Percentiles rank a stretch among this genome's conserved stretches.
These are phyloP conservation scores for Prietella phreatophila DNA, from an alignment of 2,113 vertebrate genomes.

Conservation along the genomic window DNA sequence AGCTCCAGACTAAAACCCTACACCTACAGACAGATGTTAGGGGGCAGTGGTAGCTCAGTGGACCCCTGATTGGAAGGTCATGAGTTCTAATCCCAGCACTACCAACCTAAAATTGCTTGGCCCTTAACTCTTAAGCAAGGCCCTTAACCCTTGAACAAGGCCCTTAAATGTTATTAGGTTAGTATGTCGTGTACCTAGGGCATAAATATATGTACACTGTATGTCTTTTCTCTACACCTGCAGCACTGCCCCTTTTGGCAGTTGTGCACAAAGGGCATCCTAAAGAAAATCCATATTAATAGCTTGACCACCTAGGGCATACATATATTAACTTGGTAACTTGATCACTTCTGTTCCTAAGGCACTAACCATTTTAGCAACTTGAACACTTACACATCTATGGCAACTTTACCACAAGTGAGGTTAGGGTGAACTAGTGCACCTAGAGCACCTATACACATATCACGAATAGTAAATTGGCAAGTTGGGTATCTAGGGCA, in stretches of 20 bases:
- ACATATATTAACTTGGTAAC: no score
- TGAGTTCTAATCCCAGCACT: no score
- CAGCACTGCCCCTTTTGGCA: no score
- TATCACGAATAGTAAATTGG: neutral
- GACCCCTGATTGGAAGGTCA: no score
- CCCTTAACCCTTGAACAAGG: no score
- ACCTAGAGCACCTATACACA: neutral
- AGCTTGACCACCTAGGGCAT: no score
- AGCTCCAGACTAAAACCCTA: neutral
- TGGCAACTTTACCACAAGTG: neutral
- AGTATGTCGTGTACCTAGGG: neutral
- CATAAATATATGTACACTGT: neutral
- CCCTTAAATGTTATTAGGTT: neutral
- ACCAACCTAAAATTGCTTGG: no score
- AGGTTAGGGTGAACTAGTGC: neutral
- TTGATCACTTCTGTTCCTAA: no score
- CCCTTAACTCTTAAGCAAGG: no score
- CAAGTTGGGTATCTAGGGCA: neutral
- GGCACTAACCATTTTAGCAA: neutral
- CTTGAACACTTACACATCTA: neutral
- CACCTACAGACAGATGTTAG: neutral
- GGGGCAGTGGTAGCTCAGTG: no score
- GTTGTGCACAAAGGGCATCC: no score
- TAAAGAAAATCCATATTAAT: no score
- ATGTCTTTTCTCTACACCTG: neutral